Evolutionary conservation across 2,888 invertebrate species (phyloP).

Genomic region (Lasiommata megera): DNA sequence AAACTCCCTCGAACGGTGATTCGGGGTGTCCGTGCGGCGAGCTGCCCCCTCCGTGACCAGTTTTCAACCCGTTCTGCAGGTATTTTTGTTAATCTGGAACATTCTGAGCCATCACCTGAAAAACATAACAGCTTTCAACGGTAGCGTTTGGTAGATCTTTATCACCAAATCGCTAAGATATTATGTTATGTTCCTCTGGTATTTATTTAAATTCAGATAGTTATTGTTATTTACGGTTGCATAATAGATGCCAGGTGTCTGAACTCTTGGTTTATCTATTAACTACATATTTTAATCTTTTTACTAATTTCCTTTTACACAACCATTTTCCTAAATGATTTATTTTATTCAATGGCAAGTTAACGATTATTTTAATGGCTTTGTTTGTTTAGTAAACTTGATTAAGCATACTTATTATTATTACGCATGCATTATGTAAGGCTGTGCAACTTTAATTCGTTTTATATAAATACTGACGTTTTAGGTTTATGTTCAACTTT

Average conservation of each 20-base stretch:
- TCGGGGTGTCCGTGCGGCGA: conserved; percentile 56
- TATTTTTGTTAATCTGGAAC: conserved; percentile 60
- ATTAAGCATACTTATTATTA: too few relatives aligned
- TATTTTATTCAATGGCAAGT: not conserved
- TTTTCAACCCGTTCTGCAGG: conserved; percentile 67
- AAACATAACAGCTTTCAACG: conserved; percentile 39
- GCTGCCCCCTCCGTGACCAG: conserved; percentile 63
- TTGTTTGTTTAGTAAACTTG: too few relatives aligned
- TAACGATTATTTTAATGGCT: too few relatives aligned
- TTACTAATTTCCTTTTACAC: not conserved
- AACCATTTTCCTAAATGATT: too few relatives aligned
- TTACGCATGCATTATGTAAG: too few relatives aligned
- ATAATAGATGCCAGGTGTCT: not conserved
- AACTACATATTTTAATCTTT: not conserved
- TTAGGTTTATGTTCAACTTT: too few relatives aligned
- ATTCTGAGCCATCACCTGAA: conserved; percentile 44
- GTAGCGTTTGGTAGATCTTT: conserved; percentile 1
- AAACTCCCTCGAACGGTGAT: conserved; percentile 67
- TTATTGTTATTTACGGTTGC: not conserved
- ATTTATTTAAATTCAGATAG: not conserved
- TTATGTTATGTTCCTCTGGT: not conserved
- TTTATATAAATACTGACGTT: too few relatives aligned
- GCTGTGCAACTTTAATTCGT: too few relatives aligned
- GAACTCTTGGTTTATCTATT: not conserved
- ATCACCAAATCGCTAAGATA: not conserved